These are phyloP conservation scores for Eilema sororculum DNA, from an alignment of 2,888 invertebrate species.

Conservation along the genomic window DNA sequence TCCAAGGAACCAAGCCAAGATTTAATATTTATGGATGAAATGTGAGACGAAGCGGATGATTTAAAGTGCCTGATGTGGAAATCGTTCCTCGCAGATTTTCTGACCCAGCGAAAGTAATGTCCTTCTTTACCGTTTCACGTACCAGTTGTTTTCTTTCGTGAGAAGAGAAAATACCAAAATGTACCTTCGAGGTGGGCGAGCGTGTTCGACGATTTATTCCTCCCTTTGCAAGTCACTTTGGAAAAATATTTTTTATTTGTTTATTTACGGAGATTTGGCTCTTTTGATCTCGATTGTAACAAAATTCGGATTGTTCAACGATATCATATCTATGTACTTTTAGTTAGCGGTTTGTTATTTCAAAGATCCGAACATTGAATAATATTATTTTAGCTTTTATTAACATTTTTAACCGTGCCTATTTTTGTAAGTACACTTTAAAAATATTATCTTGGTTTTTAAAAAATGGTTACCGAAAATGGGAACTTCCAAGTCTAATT, in stretches of 20 bases:
- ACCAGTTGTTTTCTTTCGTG: conserved; percentile 82
- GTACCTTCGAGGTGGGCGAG: conserved; percentile 78
- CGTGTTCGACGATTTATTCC: conserved; percentile 79
- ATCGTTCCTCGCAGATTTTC: conserved; percentile 84
- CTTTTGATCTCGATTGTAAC: conserved; percentile 82
- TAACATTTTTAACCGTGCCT: neutral
- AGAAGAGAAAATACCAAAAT: conserved; percentile 75
- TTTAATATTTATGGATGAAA: conserved; percentile 87
- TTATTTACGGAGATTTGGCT: conserved; percentile 81
- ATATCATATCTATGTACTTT: conserved; percentile 65
- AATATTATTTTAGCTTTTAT: conserved; percentile 25
- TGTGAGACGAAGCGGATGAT: conserved; percentile 85
- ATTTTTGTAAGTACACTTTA: neutral
- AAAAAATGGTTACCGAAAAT: neutral
- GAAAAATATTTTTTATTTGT: conserved; percentile 82
- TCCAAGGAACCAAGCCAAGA: conserved; percentile 78
- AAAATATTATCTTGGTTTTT: neutral
- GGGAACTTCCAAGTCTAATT: conserved; percentile 11
- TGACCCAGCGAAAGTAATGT: conserved; percentile 85
- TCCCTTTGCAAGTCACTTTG: conserved; percentile 76
- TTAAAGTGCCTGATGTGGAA: conserved; percentile 86
- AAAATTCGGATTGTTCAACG: conserved; percentile 71
- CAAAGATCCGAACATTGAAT: conserved; percentile 28
- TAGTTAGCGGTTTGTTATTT: conserved; percentile 60
- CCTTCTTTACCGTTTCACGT: conserved; percentile 83